Base-by-base conservation (phyloP, 2,113 vertebrate genomes). In the Brachyhypopomus occidentalis region DNA sequence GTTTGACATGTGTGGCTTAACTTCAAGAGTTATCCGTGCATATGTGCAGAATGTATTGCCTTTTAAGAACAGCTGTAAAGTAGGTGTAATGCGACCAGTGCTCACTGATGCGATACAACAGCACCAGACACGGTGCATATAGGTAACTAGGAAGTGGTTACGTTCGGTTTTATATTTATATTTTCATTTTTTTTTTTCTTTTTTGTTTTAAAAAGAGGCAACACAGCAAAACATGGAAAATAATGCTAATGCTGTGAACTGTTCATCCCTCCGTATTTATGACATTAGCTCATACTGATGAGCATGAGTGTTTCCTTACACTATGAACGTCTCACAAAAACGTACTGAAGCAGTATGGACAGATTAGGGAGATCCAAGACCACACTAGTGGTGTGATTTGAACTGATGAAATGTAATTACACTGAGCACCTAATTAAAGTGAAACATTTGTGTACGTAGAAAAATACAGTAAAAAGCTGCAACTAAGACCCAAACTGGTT, bases 381-480 rank as follows among this genome's bases (percentile, higher is more conserved):
- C 70, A 80, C 55, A 72, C 55, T 60, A 75, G 30, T 30, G 73
- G 60, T 77, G 45, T 19, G 27, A 52, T 72, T 76, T 12, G 62
- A 52, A 77, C 2, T 27, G 64, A 22, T 45, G 52, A 20, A 38
- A 23, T 11, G 71, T 36, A 9, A 20, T 38, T 34, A 71, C 71
- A 63, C 63, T 58, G 56, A 67, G 71, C 9, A 70, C 75, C 76
- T 38, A 77, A 16, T 27, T 25, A 16, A 55, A 14, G 64, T 72
- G 71, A 72, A n/a, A 63, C 64, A 81, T 83, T 74, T 76, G 81
- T 76, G 22, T 36, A 72, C 55, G 79, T 89, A 89, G 83, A 90
- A 90, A 89, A 91, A 86, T 84, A 85, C 79, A 80, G 86, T 86
- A 88, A 75, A 88, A 83, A 88, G 83, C 80, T 87, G 80, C 17